Evolutionary conservation across 2,797 vertebrate species (phyloP).

Genomic region (Crenuchus spilurus): DNA sequence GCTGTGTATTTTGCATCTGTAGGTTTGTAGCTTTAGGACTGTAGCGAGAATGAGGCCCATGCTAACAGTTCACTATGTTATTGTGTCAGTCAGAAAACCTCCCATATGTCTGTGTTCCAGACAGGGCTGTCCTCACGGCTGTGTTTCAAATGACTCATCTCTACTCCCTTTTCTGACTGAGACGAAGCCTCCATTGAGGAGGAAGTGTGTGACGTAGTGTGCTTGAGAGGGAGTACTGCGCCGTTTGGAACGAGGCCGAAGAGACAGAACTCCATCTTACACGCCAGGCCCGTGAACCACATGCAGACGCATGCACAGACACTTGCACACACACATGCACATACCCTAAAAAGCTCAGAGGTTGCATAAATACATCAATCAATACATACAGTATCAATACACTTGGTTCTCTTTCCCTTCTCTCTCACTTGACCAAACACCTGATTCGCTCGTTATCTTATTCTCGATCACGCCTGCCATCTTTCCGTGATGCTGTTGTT

Average conservation of each 20-base stretch:
- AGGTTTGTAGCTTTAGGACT: neutral
- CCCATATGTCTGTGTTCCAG: slow-evolving; percentile 11
- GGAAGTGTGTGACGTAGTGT: slow-evolving; percentile 6
- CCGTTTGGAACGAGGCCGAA: slow-evolving; percentile 30
- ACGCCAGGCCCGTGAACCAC: slow-evolving; percentile 17
- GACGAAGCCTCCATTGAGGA: slow-evolving; percentile 24
- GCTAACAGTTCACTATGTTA: neutral
- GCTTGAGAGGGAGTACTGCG: slow-evolving; percentile 25
- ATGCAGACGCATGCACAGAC: slow-evolving; percentile 3
- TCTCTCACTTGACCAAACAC: neutral
- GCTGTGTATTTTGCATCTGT: neutral
- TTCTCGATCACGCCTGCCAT: neutral
- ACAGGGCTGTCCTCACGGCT: slow-evolving; percentile 26
- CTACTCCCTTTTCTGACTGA: slow-evolving; percentile 30
- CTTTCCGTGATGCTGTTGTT: neutral
- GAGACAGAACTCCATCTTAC: slow-evolving; percentile 17
- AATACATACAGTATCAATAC: neutral
- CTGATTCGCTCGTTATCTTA: neutral
- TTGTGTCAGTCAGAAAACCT: neutral
- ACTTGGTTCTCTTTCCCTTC: neutral
- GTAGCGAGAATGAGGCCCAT: neutral
- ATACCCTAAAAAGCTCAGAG: neutral
- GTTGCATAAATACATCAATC: neutral
- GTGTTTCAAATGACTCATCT: slow-evolving; percentile 29
- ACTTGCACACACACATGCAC: neutral